Percentiles rank a stretch among this genome's conserved stretches.
These are phyloP conservation scores for Melieria crassipennis DNA, from an alignment of 2,888 invertebrate genomes.

Conservation along the genomic window DNA sequence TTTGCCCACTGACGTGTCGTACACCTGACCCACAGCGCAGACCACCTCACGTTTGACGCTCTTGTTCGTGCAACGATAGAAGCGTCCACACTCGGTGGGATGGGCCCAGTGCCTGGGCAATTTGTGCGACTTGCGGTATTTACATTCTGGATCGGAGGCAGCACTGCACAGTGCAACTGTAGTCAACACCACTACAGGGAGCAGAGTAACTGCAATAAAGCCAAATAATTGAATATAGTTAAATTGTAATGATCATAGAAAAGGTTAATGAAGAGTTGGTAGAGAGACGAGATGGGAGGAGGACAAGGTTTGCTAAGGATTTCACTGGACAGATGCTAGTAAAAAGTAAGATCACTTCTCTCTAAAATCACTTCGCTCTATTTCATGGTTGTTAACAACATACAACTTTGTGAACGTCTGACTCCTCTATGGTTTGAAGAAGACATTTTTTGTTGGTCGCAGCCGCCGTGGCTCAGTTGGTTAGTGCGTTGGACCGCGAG, in stretches of 20 bases:
- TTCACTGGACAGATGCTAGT: background rate
- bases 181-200: conserved; percentile 51
- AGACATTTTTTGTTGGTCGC: no score
- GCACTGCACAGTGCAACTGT: conserved; percentile 49
- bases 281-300: no score
- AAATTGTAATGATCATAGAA: background rate
- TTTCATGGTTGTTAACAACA: no score
- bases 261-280: background rate
- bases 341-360: background rate
- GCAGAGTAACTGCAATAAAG: conserved; percentile 49
- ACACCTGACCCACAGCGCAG: conserved; percentile 53
- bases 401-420: no score
- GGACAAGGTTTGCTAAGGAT: background rate
- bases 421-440: no score
- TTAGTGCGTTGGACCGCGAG: no score
- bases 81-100: conserved; percentile 52
- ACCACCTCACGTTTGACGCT: conserved; percentile 47
- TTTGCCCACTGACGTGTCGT: conserved; percentile 51
- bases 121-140: conserved; percentile 51
- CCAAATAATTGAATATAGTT: background rate
- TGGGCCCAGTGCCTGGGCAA: conserved; percentile 55
- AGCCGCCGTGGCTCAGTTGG: no score
- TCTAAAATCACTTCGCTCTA: background rate
- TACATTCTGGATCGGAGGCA: conserved; percentile 54
- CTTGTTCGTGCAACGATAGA: conserved; percentile 55